A percentile compares a stretch with the other conserved stretches of the same genome.
Conservation (phyloP, 2,888 invertebrate species). For the Spatulosminthurus flaviceps region DNA sequence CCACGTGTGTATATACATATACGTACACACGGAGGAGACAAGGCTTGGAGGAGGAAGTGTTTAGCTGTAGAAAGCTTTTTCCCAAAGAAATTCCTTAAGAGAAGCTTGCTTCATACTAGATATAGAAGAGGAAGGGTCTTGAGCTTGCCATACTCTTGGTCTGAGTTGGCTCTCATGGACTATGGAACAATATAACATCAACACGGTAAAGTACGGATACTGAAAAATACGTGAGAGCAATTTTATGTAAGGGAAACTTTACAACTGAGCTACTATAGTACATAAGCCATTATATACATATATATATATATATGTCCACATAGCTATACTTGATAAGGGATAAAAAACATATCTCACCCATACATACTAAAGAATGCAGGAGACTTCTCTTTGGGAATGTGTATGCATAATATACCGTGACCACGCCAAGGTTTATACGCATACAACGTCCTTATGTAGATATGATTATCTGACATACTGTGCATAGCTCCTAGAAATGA, state of each 20-base stretch:
- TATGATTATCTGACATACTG: too few species aligned
- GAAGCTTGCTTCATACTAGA: conserved; percentile 12
- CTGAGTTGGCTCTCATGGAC: not conserved
- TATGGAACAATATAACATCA: conserved; percentile 1
- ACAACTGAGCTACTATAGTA: not conserved
- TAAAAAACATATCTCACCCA: too few species aligned
- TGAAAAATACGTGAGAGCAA: conserved; percentile 34
- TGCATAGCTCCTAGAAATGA: too few species aligned
- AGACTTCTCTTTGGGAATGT: too few species aligned
- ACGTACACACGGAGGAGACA: not conserved
- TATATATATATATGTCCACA: not conserved
- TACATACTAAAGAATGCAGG: too few species aligned
- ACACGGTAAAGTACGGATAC: conserved; percentile 23
- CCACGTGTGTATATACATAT: too few species aligned
- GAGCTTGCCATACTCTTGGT: not conserved
- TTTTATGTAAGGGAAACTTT: conserved; percentile 14
- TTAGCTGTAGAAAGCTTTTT: conserved; percentile 32
- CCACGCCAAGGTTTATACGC: too few species aligned
- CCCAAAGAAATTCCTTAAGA: conserved; percentile 40
- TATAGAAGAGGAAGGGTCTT: conserved; percentile 10
- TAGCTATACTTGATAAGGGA: too few species aligned
- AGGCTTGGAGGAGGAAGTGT: not conserved
- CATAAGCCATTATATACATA: not conserved
- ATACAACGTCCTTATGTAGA: too few species aligned
- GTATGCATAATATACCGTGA: too few species aligned